Base-by-base conservation (phyloP, 2,888 invertebrate species). In the Plebejus anna region DNA sequence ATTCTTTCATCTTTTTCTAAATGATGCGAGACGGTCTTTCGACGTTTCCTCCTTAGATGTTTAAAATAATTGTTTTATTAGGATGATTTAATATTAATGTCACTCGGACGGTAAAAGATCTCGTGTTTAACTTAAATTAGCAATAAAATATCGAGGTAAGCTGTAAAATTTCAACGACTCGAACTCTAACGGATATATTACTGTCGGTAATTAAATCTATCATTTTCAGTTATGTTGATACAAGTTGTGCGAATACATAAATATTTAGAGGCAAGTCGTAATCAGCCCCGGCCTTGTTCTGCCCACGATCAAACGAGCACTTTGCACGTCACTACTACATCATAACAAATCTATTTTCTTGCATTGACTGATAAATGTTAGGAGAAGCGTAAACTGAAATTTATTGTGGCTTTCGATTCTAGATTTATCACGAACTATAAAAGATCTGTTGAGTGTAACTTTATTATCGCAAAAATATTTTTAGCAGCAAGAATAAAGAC, bases 301-400 rank as follows among this genome's bases (percentile, higher is more conserved):
- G 71, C 71, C 71, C 71, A 71, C 71, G 71, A 71, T 72, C 61
- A 77, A 76, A 76, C 78, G 77, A 77, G 76, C 79, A 32, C 51
- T 59, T 36, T 75, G 71, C 76, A 79, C 79, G 77, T 78, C 77
- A 79, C 73, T 38, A 61, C 76, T 79, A 78, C 78, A 79, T 79
- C 78, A 75, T 75, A 79, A 78, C 77, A 77, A 76, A 79, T 77
- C 75, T 76, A 79, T 77, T 78, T 76, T 32, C 75, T 76, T 70
- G 78, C 61, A 75, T 75, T 38, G 72, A 75, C 57, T 51, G 71
- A 72, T 73, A 32, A 51, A 32, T 51, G 28, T 73, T 73, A 73
- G 51, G 73, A 73, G 13, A 32, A 55, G 32, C 73, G 73, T 22
- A 72, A 73, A 55, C 73, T 51, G 16, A 32, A 55, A 28, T 55